These are phyloP conservation scores for Scaptomyza hsui DNA, from an alignment of 1,140 invertebrate genomes.

Conservation along the genomic window DNA sequence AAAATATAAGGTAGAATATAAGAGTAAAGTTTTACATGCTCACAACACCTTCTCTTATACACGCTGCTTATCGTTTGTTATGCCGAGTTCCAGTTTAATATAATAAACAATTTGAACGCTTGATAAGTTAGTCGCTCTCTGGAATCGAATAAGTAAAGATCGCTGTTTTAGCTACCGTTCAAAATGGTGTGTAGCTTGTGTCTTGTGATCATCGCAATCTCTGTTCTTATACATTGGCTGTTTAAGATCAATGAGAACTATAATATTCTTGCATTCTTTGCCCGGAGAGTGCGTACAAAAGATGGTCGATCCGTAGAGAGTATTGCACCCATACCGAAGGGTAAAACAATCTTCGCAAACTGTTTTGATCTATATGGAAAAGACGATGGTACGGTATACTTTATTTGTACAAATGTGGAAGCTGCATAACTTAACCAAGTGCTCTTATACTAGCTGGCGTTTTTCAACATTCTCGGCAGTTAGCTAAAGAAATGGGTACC, in stretches of 20 bases:
- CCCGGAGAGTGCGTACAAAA: constrained; percentile 41
- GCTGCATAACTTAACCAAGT: background rate
- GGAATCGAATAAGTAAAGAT: constrained; percentile 10
- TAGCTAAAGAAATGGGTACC: constrained; percentile 30
- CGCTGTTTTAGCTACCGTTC: background rate
- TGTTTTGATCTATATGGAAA: constrained; percentile 53
- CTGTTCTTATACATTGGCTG: constrained; percentile 41
- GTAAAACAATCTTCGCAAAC: constrained; percentile 52
- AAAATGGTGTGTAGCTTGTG: constrained; percentile 11
- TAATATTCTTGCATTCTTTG: constrained; percentile 39
- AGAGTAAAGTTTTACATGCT: constrained; percentile 1
- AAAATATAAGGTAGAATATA: constrained; percentile 18
- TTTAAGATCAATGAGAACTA: constrained; percentile 56
- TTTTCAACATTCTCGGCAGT: constrained; percentile 27
- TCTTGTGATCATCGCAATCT: constrained; percentile 22
- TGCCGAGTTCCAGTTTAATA: background rate
- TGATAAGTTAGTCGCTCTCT: constrained; percentile 6
- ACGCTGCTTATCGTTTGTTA: background rate
- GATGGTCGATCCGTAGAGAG: constrained; percentile 42
- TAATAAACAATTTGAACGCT: constrained; percentile 1
- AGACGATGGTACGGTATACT: constrained; percentile 39
- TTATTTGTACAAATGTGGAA: background rate
- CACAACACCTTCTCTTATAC: background rate
- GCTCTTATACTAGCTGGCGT: constrained; percentile 33
- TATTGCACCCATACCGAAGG: constrained; percentile 30